A percentile compares a stretch with the other conserved stretches of the same genome.
phyloP scores from a whole-genome alignment of 2,888 invertebrate genomes.

The Microctonus aethiopoides region DNA sequence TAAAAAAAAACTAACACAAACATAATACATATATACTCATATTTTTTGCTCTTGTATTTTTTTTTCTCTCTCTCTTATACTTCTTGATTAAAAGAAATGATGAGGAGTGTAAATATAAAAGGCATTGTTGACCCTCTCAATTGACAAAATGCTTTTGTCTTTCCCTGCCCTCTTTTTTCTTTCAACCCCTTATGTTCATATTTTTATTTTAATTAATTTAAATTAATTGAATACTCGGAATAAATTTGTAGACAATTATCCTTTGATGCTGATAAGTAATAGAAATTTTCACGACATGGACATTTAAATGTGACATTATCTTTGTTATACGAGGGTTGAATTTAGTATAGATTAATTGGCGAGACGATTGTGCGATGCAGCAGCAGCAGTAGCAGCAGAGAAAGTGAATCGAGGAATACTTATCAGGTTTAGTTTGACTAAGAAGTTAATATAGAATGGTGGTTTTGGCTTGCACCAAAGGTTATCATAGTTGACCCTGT shows the following conservation, averaged over 20 bases:
- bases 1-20: constrained; percentile 2
- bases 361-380: background rate
- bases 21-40: background rate
- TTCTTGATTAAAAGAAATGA: constrained; percentile 35
- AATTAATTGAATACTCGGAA: background rate
- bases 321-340: background rate
- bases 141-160: constrained; percentile 23
- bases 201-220: background rate
- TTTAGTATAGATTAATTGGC: background rate
- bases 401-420: constrained; percentile 11
- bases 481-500: constrained; percentile 53
- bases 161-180: background rate
- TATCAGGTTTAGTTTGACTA: constrained; percentile 15
- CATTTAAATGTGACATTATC: no score
- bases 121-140: constrained; percentile 30
- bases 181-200: background rate
- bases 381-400: background rate
- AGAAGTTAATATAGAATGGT: constrained; percentile 6
- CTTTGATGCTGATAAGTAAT: background rate
- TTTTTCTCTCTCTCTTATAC: constrained; percentile 10
- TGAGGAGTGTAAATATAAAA: constrained; percentile 32
- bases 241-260: background rate
- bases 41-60: background rate
- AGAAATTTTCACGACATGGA: background rate
- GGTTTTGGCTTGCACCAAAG: constrained; percentile 49